A percentile compares a stretch with the other conserved stretches of the same genome.
phyloP scores from a whole-genome alignment of 2,888 invertebrate species.

The Serripes groenlandicus region DNA sequence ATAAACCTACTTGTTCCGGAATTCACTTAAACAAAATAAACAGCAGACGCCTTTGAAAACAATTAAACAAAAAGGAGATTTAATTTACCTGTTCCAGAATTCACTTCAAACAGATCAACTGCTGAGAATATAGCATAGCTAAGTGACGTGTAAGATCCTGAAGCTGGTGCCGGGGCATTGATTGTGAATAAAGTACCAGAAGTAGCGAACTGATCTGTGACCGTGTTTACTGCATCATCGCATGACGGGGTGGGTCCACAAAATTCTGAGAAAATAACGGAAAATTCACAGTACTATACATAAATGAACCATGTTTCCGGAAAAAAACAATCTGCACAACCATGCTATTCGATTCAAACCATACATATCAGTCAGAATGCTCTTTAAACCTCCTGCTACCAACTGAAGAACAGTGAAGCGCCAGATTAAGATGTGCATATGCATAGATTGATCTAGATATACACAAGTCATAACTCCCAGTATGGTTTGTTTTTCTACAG shows the following conservation, averaged over 20 bases:
- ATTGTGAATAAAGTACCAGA: slow-evolving; percentile 28
- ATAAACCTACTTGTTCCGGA: no score
- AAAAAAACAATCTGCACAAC: no score
- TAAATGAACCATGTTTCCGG: no score
- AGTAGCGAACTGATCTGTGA: slow-evolving; percentile 24
- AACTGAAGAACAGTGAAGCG: no score
- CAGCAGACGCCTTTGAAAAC: not conserved
- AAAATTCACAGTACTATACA: no score
- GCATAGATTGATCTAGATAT: no score
- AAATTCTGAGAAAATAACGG: slow-evolving; percentile 34
- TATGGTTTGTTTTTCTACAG: no score
- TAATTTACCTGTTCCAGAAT: slow-evolving; percentile 31
- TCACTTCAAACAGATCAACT: slow-evolving; percentile 23
- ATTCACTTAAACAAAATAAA: not conserved
- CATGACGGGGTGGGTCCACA: slow-evolving; percentile 43
- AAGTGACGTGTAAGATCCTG: slow-evolving; percentile 22
- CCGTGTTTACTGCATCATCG: not conserved
- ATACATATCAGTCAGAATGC: no score
- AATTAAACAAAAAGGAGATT: not conserved
- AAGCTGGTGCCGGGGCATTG: slow-evolving; percentile 14
- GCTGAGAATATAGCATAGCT: slow-evolving; percentile 23
- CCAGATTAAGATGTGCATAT: no score
- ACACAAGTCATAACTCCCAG: no score
- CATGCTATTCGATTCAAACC: no score
- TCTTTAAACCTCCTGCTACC: no score